Base-by-base conservation (phyloP, 2,888 invertebrate genomes). In the Agrochola lota region DNA sequence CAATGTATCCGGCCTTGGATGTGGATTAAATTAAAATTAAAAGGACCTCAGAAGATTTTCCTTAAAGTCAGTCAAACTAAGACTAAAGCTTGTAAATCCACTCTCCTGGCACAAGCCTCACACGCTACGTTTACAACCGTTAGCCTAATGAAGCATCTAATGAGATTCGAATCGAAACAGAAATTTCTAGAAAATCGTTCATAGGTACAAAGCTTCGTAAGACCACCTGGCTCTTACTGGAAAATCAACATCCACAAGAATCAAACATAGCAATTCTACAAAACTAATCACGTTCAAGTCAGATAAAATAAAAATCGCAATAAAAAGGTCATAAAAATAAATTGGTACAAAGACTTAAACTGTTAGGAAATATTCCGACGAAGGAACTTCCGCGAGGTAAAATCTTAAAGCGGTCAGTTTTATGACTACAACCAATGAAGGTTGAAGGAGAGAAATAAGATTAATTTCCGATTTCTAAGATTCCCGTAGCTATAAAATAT, bases 261-360 rank as follows among this genome's bases (percentile, higher is more conserved):
- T 60, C n/a, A 55, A 49, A 43, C 17, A 71, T 7, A n/a, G 49
- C 43, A 26, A 69, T 72, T 66, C 64, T 26, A 67, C 62, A 70
- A 78, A 82, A 78, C 78, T 66, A 78, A 82, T 85, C 78, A 74
- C 30, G 43, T 60, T 49, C 17, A 71, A 73, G 43, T 64, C 67
- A 46, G 64, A 60, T 46, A 64, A 67, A 43, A 64, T 62, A 78
- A 40, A 7, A 20, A 69, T 71, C 49, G 78, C 72, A 71, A 79
- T 88, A 85, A 83, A 86, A 79, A 60, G 43, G 64, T 68, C 63
- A 77, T 82, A 74, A 85, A 85, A 83, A 74, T 71, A 79, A 83
- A 76, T 83, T 68, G 73, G 7, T 78, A 77, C 69, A 70, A 67
- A 70, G 67, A 68, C 66, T 84, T 76, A 69, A 77, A 83, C 35